phyloP scores from a whole-genome alignment of 2,797 vertebrate genomes.

The Xiphophorus birchmanni region DNA sequence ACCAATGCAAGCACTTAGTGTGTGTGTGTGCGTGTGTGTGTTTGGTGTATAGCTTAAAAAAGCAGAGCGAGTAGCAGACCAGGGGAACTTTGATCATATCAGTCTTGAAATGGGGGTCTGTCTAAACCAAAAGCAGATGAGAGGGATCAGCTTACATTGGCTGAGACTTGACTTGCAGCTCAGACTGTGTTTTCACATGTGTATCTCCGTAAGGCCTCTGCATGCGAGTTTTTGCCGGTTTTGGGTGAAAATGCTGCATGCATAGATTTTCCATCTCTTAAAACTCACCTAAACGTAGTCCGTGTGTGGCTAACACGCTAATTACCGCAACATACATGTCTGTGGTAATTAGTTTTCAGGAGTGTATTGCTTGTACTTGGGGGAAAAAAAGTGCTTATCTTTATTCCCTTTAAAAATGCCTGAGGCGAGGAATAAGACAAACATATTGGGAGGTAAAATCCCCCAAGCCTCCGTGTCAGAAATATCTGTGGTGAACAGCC shows the following conservation, averaged over 20 bases:
- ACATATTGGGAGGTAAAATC: slow-evolving; percentile 48
- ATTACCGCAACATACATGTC: slow-evolving; percentile 6
- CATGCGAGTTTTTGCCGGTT: slow-evolving; percentile 31
- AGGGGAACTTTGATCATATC: slow-evolving; percentile 67
- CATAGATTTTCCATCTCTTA: slow-evolving; percentile 13
- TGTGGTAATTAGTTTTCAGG: slow-evolving; percentile 1
- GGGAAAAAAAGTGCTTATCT: background rate
- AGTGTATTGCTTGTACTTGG: background rate
- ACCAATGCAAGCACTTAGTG: slow-evolving; percentile 18
- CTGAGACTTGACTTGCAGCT: slow-evolving; percentile 52
- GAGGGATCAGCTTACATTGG: slow-evolving; percentile 62
- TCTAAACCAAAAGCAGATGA: slow-evolving; percentile 76
- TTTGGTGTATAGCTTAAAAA: slow-evolving; percentile 35
- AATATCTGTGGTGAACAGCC: slow-evolving; percentile 55
- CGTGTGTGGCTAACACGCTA: slow-evolving; percentile 13
- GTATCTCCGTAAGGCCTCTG: slow-evolving; percentile 9
- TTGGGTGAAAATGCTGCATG: slow-evolving; percentile 26
- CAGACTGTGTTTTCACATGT: slow-evolving; percentile 21
- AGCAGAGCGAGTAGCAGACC: slow-evolving; percentile 42
- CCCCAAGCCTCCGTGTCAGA: slow-evolving; percentile 40
- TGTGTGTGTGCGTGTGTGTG: slow-evolving; percentile 2
- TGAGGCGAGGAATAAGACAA: slow-evolving; percentile 16
- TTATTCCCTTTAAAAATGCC: slow-evolving; percentile 28
- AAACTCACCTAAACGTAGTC: slow-evolving; percentile 16
- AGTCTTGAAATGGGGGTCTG: slow-evolving; percentile 52